Percentiles rank a stretch among this genome's conserved stretches.
phyloP scores from a whole-genome alignment of 2,113 vertebrate species.

The Solenodon paradoxus region DNA sequence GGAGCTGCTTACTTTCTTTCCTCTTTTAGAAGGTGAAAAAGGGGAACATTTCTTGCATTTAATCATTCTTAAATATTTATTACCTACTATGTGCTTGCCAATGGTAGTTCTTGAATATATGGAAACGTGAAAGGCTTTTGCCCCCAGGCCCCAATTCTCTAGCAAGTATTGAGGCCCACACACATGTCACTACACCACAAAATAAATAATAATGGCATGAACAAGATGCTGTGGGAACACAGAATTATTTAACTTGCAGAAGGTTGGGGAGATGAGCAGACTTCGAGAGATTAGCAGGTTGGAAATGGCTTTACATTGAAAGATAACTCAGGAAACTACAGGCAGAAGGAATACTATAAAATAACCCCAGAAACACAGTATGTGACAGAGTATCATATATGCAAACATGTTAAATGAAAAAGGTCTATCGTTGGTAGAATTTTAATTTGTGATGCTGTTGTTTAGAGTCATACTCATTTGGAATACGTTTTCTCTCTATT shows the following conservation, averaged over 20 bases:
- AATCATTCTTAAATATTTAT: background rate
- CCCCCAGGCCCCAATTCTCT: background rate
- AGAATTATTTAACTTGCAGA: background rate
- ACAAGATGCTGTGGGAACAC: background rate
- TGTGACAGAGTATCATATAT: constrained; percentile 22
- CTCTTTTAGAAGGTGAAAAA: background rate
- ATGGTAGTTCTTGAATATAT: background rate
- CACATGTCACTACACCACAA: background rate
- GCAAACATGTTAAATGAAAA: constrained; percentile 38
- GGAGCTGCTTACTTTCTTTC: background rate
- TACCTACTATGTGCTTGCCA: background rate
- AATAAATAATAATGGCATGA: background rate
- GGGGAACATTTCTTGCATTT: background rate
- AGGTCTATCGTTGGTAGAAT: background rate
- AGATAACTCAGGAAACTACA: constrained; percentile 22
- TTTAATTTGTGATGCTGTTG: constrained; percentile 21
- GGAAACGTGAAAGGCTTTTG: background rate
- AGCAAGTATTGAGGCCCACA: background rate
- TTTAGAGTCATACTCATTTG: background rate
- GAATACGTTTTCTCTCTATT: background rate
- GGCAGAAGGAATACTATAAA: constrained; percentile 30
- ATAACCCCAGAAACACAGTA: constrained; percentile 7
- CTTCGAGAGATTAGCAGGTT: constrained; percentile 1
- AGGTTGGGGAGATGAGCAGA: background rate
- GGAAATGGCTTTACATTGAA: constrained; percentile 17